Evolutionary conservation across 2,888 invertebrate genomes (phyloP), one percentile per base, ranked within the genome.

Genomic region (Brachycybe producta): DNA sequence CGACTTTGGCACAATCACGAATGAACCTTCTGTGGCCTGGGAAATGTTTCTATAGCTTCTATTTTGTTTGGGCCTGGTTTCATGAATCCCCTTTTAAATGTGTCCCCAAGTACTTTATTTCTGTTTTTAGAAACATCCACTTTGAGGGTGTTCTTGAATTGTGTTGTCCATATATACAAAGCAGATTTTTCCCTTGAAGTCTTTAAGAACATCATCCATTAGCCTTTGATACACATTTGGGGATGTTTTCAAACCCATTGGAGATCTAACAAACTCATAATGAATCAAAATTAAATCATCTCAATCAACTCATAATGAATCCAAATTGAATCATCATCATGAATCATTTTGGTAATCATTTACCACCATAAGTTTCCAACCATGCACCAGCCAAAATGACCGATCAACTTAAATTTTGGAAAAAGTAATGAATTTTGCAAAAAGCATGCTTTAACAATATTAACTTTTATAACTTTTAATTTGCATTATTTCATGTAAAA

Each of bases 151-250:
- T 45, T 3, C 30, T 15, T 15, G 17, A 4, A 45, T 5, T 1
- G 34, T 13, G 34, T 45, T 34, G 34, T 45, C 45, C 5, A 45
- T 45, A 15, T 26, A 45, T 1, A 17, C 45, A 2, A 21, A 32
- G 15, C 8, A 15, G 23, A 30, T 34, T 34, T 45, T 45, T 5
- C 45, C 45, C 5, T 34, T n/a, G 7, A 19, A 34, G n/a, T 42
- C 51, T 15, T 46, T 30, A 11, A 63, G 45, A 2, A 61, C 55
- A 23, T 28, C 2, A n/a, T 52, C 44, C 39, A 49, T 51, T 23
- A 50, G 2, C 8, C 45, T 2, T 21, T 34, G 45, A 13, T 34
- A 45, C 21, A 2, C 28, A 21, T 45, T 45, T 2, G 45, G 23
- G 15, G 45, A 45, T 19, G n/a, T 45, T 17, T 45, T 30, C 23